Base-by-base conservation (phyloP, 1,140 invertebrate species). In the Radopholus similis region DNA sequence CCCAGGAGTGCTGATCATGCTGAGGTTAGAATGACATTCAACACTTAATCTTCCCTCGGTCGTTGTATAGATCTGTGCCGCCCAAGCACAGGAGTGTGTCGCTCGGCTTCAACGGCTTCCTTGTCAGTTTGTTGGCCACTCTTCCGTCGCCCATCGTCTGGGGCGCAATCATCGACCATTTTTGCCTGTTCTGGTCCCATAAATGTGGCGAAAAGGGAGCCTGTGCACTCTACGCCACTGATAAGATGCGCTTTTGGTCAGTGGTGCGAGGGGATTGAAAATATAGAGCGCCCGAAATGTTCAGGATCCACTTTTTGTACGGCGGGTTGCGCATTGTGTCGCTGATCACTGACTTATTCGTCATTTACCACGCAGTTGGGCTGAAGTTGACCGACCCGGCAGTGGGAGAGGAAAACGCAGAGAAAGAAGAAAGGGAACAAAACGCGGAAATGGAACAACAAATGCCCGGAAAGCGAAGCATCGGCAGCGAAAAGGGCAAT, bases 71-170 rank as follows among this genome's bases (percentile, higher is more conserved):
- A 66, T 77, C 78, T 26, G 78, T 81, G 34, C 77, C 80, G 15
- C 78, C 81, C 4, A 72, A 74, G 42, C 71, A 72, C 63, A 62
- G 79, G 18, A 81, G 77, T 32, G 65, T 83, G 49, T 82, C 79
- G 13, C 70, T 81, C 1, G 79, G 79, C n/a, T 74, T 81, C 57
- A 77, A 82, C 38, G 79, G 79, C 18, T 81, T 81, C 44, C 55
- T 83, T 28, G 79, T 83, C 18, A 67, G 64, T 64, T 67, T 81
- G 26, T 64, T 83, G 51, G 68, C 68, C 8, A 83, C 82, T 9
- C 75, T 84, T 5, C 83, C 83, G 4, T 83, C 83, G 21, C 84
- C 83, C 1, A 64, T 84, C 3, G 37, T 84, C 35, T 83, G 83
- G 73, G 83, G 83, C 37, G 72, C 75, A 49, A 74, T 84, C 2